Percentiles rank a stretch among this genome's conserved stretches.
Conservation (phyloP, 1,140 invertebrate genomes). For the Zaprionus inermis region DNA sequence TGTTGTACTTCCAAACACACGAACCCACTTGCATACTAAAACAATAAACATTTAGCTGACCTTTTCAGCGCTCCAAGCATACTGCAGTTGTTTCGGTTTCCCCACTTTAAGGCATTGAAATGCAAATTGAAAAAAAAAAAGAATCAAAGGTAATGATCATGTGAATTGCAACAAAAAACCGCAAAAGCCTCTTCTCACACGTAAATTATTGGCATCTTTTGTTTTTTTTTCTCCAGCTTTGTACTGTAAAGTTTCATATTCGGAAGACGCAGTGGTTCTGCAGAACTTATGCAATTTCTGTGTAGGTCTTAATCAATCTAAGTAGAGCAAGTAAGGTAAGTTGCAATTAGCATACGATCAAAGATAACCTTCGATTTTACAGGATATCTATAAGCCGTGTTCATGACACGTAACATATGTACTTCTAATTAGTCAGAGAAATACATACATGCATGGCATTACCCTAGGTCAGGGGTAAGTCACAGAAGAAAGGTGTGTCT, state of each 20-base stretch:
- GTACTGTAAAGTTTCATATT: neutral
- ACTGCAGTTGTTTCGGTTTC: constrained; percentile 32
- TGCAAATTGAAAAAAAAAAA: constrained; percentile 79
- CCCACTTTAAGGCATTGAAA: constrained; percentile 78
- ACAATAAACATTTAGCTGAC: constrained; percentile 80
- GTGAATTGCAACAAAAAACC: constrained; percentile 68
- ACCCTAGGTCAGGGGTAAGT: no score
- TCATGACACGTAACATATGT: no score
- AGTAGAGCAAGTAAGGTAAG: neutral
- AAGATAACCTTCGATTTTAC: no score
- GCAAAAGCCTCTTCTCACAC: constrained; percentile 16
- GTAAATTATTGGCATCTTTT: constrained; percentile 15
- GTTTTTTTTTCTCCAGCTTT: constrained; percentile 38
- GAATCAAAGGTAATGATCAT: constrained; percentile 81
- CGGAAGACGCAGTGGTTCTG: neutral
- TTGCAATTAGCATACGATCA: no score
- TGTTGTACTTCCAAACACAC: constrained; percentile 63
- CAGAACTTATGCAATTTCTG: no score
- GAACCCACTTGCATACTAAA: constrained; percentile 67
- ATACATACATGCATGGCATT: neutral
- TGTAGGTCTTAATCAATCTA: neutral
- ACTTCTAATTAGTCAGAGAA: neutral
- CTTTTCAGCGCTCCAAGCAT: constrained; percentile 65
- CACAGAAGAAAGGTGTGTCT: no score
- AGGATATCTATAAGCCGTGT: no score